A percentile compares a stretch with the other conserved stretches of the same genome.
Conservation (phyloP, 2,113 vertebrate genomes). For the Eurystomus gularis region DNA sequence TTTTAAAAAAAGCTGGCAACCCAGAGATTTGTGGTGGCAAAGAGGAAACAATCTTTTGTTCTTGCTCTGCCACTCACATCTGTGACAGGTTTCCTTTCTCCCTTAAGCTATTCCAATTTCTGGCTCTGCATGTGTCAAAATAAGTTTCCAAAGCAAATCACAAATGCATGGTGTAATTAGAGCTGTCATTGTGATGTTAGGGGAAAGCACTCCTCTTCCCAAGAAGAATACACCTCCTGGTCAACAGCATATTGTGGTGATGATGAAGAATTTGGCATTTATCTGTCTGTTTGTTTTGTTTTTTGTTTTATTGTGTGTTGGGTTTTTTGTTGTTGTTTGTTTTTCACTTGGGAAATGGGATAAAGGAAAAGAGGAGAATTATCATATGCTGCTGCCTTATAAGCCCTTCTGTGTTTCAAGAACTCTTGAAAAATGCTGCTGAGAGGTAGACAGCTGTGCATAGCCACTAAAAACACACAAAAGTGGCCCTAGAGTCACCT, state of each 20-base stretch:
- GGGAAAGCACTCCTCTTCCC: not conserved
- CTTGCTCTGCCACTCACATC: not conserved
- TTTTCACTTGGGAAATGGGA: not conserved
- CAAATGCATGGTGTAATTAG: not conserved
- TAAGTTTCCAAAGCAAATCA: conserved; percentile 28
- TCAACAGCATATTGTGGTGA: not conserved
- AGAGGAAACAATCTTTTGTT: conserved; percentile 11
- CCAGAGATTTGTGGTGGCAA: not conserved
- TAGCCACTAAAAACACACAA: not conserved
- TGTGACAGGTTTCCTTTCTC: not conserved
- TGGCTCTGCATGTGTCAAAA: conserved; percentile 9
- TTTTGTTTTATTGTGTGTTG: not conserved
- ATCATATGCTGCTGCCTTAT: not conserved
- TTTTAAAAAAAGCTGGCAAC: not conserved
- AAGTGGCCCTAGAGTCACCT: not conserved
- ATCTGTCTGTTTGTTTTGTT: not conserved
- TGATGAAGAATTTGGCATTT: not conserved
- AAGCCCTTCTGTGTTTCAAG: not conserved
- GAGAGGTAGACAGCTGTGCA: not conserved
- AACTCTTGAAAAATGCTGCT: not conserved
- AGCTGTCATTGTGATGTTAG: not conserved
- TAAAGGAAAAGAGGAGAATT: not conserved
- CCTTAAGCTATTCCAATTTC: not conserved
- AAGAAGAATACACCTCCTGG: not conserved
- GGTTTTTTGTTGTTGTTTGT: not conserved